Evolutionary conservation across 2,113 vertebrate species (phyloP), one percentile per base, ranked within the genome.

Genomic region (Anas platyrhynchos): DNA sequence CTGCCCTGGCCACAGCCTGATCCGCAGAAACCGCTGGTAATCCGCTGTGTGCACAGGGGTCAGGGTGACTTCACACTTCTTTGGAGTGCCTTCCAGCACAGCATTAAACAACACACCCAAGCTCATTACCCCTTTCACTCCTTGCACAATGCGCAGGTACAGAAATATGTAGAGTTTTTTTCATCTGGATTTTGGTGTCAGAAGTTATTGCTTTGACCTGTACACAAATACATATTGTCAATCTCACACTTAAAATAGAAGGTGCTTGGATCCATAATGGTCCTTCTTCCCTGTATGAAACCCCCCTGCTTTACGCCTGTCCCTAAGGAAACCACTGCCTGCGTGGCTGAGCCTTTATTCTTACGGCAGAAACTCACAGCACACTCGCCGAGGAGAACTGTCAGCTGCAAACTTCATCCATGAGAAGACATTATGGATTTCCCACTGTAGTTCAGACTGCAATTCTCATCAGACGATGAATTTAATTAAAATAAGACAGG

Each of bases 401-500:
- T 94, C 96, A 93, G 31, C 91, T 16, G 0, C 16, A 29, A 94
- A 94, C 83, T 89, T 85, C 74, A 43, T 87, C 83, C 73, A 73
- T 67, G 16, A 86, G 44, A 89, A 20, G 7, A 79, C 61, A 82
- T 92, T 82, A 86, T 65, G 41, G 88, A 91, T 93, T 88, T 87
- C 92, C 80, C 83, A 65, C 91, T 95, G 13, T 67, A 95, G 91
- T 96, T 94, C 89, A 91, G 92, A 83, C 23, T 1, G 48, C 91
- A 96, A 95, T 91, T 97, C 94, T 88, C 95, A 94, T 90, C 85
- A 96, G 95, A 93, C 86, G 34, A 93, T 83, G 36, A 96, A 94
- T 92, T 96, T 93, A 96, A 94, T 93, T 97, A 81, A 95, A 93
- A 83, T 91, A 95, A 89, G 96, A 91, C 71, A 91, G 76, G 97